phyloP scores from a whole-genome alignment of 1,140 invertebrate species.

The Homarus americanus region DNA sequence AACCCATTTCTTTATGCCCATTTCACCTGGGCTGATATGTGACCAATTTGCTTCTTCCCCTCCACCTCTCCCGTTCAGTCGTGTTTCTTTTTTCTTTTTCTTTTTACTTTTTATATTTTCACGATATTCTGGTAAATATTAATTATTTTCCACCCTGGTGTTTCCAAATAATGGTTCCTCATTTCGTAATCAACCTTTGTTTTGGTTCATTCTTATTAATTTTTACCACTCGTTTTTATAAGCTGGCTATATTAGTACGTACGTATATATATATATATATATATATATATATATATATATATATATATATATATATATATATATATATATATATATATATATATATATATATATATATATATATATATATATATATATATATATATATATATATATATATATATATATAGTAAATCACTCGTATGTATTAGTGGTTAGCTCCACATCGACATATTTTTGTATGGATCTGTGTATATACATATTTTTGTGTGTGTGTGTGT shows the following conservation, averaged over 20 bases:
- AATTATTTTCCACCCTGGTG: no score
- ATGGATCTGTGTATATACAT: neutral
- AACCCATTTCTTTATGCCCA: neutral
- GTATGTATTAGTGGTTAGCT: no score
- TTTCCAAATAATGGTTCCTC: no score
- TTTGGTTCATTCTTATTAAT: no score
- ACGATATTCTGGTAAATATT: no score
- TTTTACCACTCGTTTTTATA: no score
- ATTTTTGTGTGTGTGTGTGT: neutral
- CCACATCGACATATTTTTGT: no score
- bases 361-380: slow-evolving; percentile 29
- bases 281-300: slow-evolving; percentile 39
- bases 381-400: slow-evolving; percentile 29
- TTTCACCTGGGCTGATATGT: neutral
- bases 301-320: slow-evolving; percentile 38
- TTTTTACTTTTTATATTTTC: no score
- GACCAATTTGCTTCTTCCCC: neutral
- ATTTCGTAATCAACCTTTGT: no score
- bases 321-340: slow-evolving; percentile 15
- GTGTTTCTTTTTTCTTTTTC: no score
- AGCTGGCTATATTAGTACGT: neutral
- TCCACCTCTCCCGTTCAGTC: no score
- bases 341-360: neutral
- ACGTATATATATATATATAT: slow-evolving; percentile 34
- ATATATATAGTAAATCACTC: no score